Base-by-base conservation (phyloP, 2,888 invertebrate genomes). In the Phengaris arion region DNA sequence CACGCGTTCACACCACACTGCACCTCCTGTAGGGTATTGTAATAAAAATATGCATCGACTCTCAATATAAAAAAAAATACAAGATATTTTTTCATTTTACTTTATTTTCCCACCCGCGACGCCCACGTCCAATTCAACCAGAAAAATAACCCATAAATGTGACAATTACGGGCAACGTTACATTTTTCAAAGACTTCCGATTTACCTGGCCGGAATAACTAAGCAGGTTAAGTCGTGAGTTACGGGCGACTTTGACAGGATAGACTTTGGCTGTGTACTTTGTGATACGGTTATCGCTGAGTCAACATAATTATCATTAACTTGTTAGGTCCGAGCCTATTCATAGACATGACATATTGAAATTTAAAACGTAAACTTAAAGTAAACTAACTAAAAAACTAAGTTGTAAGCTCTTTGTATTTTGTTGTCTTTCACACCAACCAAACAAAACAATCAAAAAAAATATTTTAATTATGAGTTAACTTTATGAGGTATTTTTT, bases 171-270 rank as follows among this genome's bases (percentile, higher is more conserved):
- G 52, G 35, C 72, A 13, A 54, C 72, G 72, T 72, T 13, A 72
- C 35, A 72, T 72, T 15, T 72, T 52, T 72, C 72, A 72, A 72
- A 72, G 72, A 72, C 52, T 72, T 72, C 72, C 72, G 72, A 72
- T 54, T 35, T 72, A 72, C 72, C 72, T 54, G 52, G 52, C 51
- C 54, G 54, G 72, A 72, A 72, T 72, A 72, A 35, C 72, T 52
- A 72, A 72, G 52, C 52, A 72, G 52, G 72, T 54, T 72, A 70
- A 70, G 54, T 72, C 52, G 48, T 72, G 51, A 72, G 22, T 72
- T 72, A 72, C 72, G 52, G 35, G 51, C 15, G 22, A 72, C 35
- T 72, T 72, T 52, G 22, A 72, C 72, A 52, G 35, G 72, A 54
- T 72, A 72, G 54, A 72, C 51, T 72, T 54, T 35, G 52, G 13